Evolutionary conservation across 2,797 vertebrate species (phyloP).

Genomic region (Tarsius wallacei): DNA sequence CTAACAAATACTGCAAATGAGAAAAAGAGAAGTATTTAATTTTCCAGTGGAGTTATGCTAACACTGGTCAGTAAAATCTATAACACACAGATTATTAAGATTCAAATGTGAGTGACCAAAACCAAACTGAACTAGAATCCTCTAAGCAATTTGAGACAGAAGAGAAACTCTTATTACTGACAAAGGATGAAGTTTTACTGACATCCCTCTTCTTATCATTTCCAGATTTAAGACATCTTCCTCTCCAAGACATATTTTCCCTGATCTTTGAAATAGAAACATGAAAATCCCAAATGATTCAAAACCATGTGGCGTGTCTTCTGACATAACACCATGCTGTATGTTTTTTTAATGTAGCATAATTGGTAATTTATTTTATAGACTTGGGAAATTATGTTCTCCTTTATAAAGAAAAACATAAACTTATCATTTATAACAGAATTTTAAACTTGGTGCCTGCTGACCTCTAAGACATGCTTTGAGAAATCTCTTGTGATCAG

Average conservation of each 20-base stretch:
- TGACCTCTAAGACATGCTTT: background rate
- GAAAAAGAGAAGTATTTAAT: background rate
- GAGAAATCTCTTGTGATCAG: background rate
- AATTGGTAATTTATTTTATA: background rate
- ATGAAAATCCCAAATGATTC: background rate
- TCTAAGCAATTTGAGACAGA: background rate
- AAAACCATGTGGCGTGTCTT: background rate
- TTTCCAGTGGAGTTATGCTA: background rate
- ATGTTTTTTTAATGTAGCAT: background rate
- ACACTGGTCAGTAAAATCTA: background rate
- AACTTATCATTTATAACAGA: background rate
- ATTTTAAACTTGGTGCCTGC: background rate
- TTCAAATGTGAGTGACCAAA: background rate
- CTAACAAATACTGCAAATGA: background rate
- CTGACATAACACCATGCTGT: background rate
- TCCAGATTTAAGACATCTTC: background rate
- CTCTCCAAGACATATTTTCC: background rate
- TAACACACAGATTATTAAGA: background rate
- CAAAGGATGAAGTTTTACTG: background rate
- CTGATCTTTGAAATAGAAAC: background rate
- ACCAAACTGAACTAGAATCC: background rate
- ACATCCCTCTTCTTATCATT: background rate
- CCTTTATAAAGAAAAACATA: conserved; percentile 63
- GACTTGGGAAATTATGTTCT: conserved; percentile 3
- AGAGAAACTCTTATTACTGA: conserved; percentile 5